These are phyloP conservation scores for Phortica variegata DNA, from an alignment of 1,140 invertebrate species.

Conservation along the genomic window DNA sequence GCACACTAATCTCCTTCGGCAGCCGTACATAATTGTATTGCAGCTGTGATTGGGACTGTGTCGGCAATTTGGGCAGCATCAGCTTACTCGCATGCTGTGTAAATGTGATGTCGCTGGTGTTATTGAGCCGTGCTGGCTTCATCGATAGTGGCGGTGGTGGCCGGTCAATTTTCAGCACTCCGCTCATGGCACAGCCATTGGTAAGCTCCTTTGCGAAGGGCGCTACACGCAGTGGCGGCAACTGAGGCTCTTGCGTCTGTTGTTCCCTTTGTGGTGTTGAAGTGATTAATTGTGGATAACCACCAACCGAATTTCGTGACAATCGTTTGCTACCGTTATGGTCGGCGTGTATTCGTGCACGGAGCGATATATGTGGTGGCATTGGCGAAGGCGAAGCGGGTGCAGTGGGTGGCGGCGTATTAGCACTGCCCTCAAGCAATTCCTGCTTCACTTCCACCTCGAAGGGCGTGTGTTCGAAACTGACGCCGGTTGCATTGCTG, in stretches of 20 bases:
- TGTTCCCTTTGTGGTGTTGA: conserved; percentile 6
- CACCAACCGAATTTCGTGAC: too few species aligned
- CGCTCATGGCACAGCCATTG: conserved; percentile 18
- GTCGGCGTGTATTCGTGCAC: too few species aligned
- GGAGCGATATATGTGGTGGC: conserved; percentile 2
- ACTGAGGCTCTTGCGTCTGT: neutral
- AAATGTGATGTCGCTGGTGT: conserved; percentile 37
- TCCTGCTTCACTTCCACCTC: conserved; percentile 38
- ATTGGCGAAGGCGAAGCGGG: conserved; percentile 40
- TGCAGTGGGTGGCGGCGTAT: conserved; percentile 37
- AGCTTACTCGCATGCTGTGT: conserved; percentile 37
- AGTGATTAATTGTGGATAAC: neutral
- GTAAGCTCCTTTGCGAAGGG: conserved; percentile 21
- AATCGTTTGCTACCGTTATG: too few species aligned
- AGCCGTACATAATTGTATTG: conserved; percentile 17
- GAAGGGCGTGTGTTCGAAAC: conserved; percentile 30
- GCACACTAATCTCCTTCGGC: conserved; percentile 28
- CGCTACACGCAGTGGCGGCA: conserved; percentile 32
- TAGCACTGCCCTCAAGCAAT: conserved; percentile 27
- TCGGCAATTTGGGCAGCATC: conserved; percentile 33
- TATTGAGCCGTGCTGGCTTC: conserved; percentile 19
- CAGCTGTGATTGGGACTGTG: neutral
- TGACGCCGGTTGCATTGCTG: neutral
- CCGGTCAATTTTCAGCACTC: conserved; percentile 32
- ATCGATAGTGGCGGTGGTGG: conserved; percentile 16